phyloP scores from a whole-genome alignment of 2,797 vertebrate genomes.

The Caiman crocodilus region DNA sequence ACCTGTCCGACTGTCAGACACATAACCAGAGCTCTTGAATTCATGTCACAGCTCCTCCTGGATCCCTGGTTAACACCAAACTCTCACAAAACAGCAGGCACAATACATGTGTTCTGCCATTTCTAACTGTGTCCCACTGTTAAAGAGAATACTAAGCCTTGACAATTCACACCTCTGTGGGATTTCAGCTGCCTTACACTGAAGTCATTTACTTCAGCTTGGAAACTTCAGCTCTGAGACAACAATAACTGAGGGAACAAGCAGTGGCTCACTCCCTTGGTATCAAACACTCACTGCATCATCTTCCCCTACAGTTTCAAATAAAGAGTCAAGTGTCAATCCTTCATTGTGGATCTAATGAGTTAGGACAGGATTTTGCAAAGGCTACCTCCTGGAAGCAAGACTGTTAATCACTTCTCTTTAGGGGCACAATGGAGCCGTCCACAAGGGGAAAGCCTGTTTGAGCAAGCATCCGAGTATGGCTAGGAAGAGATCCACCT shows the following conservation, averaged over 20 bases:
- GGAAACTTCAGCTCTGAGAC: neutral
- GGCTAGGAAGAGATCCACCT: too few relatives aligned
- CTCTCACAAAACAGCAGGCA: neutral
- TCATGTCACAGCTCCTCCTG: neutral
- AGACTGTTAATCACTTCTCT: neutral
- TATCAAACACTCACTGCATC: neutral
- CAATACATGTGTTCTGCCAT: neutral
- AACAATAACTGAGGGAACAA: neutral
- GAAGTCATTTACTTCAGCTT: neutral
- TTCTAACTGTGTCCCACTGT: neutral
- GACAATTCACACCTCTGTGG: neutral
- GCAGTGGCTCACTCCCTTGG: neutral
- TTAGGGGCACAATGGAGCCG: neutral
- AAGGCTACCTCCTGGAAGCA: neutral
- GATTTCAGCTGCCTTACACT: neutral
- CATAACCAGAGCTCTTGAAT: neutral
- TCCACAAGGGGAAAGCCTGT: fast-evolving
- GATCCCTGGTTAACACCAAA: neutral
- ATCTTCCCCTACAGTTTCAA: neutral
- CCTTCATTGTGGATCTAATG: neutral
- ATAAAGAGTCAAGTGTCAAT: neutral
- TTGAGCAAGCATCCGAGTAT: neutral
- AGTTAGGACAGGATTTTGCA: neutral
- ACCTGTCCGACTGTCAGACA: neutral
- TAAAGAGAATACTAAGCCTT: fast-evolving